These are phyloP conservation scores for Vespertilio murinus DNA, from an alignment of 2,797 vertebrate genomes.

Conservation along the genomic window DNA sequence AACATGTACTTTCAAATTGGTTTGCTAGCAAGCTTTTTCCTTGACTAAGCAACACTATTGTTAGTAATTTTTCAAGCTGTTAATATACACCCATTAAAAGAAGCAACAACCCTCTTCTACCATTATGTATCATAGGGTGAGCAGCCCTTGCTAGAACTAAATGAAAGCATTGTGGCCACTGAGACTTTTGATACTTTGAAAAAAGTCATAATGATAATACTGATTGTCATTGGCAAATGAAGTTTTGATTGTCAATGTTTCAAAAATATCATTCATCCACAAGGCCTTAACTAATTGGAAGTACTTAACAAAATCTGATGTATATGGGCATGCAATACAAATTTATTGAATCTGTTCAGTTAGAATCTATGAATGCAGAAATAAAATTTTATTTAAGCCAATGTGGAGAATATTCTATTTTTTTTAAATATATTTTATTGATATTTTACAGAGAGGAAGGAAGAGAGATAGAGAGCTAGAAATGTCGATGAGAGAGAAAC, in stretches of 20 bases:
- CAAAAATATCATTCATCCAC: not conserved
- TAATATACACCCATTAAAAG: not conserved
- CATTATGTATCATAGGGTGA: not conserved
- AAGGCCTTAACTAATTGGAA: conserved; percentile 38
- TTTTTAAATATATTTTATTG: no score
- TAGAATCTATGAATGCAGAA: conserved; percentile 34
- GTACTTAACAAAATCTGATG: conserved; percentile 20
- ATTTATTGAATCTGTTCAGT: not conserved
- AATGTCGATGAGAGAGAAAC: no score
- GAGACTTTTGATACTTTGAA: not conserved
- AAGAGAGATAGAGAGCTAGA: no score
- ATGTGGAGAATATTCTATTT: not conserved
- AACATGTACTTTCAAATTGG: not conserved
- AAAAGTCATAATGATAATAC: not conserved
- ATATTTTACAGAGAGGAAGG: no score
- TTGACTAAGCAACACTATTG: not conserved
- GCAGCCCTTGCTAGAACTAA: not conserved
- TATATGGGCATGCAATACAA: not conserved
- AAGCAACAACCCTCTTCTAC: not conserved
- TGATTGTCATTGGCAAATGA: not conserved
- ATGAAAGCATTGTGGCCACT: not conserved
- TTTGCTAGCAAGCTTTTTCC: not conserved
- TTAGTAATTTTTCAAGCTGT: conserved; percentile 2
- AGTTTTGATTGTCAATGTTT: conserved; percentile 34
- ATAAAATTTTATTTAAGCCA: conserved; percentile 19